Evolutionary conservation across 2,797 vertebrate genomes (phyloP).

Genomic region (Hipposideros larvatus): DNA sequence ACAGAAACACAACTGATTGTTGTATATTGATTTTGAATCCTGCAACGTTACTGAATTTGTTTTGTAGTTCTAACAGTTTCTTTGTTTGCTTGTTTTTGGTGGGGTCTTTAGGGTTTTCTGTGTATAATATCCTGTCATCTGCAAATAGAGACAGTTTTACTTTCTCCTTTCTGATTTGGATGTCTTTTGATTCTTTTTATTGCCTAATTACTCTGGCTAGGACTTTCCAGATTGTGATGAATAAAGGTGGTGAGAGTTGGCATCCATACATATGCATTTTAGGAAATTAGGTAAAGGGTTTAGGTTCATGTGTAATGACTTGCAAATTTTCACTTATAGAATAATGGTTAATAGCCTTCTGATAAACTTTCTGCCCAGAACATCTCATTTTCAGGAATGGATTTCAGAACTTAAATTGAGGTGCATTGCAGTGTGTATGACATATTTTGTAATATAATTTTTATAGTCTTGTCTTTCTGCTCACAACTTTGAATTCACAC

Average conservation of each 20-base stretch:
- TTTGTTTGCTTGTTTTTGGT: background rate
- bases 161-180: background rate
- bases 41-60: background rate
- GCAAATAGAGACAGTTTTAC: background rate
- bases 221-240: background rate
- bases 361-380: background rate
- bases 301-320: background rate
- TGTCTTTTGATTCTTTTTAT: background rate
- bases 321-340: background rate
- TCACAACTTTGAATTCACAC: background rate
- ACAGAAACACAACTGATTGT: background rate
- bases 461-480: background rate
- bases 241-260: background rate
- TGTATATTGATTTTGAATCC: background rate
- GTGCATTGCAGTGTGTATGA: background rate
- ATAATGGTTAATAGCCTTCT: background rate
- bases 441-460: background rate
- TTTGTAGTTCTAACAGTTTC: background rate
- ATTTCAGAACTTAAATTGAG: background rate
- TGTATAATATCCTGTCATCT: background rate
- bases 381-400: background rate
- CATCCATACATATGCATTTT: background rate
- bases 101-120: background rate
- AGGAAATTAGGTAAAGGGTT: background rate
- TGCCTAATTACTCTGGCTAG: background rate